These are phyloP conservation scores for Python bivittatus DNA, from an alignment of 2,113 vertebrate genomes.

Conservation along the genomic window DNA sequence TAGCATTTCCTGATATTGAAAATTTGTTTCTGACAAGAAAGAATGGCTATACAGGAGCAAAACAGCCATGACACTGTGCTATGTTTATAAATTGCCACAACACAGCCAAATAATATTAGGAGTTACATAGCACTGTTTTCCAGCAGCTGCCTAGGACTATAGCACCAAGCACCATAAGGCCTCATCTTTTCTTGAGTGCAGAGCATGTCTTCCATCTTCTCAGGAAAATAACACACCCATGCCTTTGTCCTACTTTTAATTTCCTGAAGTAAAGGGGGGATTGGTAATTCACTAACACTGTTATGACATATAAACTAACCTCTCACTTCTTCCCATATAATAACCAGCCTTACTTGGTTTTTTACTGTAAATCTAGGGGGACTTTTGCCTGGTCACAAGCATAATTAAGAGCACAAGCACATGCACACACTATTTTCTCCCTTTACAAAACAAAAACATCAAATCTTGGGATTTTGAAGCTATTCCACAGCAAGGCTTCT, in stretches of 20 bases:
- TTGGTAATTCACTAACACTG: slow-evolving; percentile 35
- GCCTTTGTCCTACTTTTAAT: slow-evolving; percentile 28
- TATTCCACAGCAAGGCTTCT: not conserved
- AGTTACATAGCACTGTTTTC: not conserved
- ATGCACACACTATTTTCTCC: not conserved
- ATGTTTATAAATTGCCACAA: not conserved
- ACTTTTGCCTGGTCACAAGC: not conserved
- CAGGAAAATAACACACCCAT: slow-evolving; percentile 23
- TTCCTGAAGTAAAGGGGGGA: not conserved
- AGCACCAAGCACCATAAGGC: slow-evolving; percentile 8
- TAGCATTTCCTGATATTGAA: not conserved
- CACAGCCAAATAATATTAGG: not conserved
- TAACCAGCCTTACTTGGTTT: not conserved
- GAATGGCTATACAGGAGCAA: not conserved
- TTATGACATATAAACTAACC: not conserved
- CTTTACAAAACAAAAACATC: not conserved
- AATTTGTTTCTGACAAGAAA: not conserved
- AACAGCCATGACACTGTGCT: not conserved
- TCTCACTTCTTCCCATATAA: not conserved
- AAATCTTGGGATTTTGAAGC: not conserved
- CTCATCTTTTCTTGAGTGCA: slow-evolving; percentile 19
- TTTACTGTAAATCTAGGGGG: not conserved
- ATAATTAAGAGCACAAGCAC: not conserved
- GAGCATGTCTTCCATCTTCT: not conserved
- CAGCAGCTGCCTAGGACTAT: not conserved